Evolutionary conservation across 2,797 vertebrate genomes (phyloP).

Genomic region (Astyanax mexicanus): DNA sequence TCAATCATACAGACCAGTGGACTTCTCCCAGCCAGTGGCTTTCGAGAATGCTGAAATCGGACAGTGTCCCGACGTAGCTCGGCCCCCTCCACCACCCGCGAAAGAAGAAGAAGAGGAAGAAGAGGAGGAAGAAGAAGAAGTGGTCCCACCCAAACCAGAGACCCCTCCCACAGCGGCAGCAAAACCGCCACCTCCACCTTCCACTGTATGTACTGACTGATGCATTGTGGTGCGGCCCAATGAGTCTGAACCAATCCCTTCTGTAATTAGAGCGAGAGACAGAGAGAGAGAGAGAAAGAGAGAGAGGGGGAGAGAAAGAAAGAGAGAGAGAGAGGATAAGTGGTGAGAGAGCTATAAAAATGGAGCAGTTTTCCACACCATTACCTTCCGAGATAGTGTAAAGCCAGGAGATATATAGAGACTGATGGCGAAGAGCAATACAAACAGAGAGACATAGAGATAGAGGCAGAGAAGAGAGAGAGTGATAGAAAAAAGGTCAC

Average conservation of each 20-base stretch:
- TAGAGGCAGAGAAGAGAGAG: neutral
- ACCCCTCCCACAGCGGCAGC: slow-evolving; percentile 43
- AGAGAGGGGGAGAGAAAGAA: no score
- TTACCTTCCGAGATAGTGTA: slow-evolving; percentile 65
- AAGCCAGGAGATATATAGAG: slow-evolving; percentile 17
- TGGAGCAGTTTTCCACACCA: slow-evolving; percentile 71
- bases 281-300: no score
- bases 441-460: neutral
- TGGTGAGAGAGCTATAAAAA: slow-evolving; percentile 22
- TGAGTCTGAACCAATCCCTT: no score
- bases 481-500: neutral
- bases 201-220: slow-evolving; percentile 51
- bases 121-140: slow-evolving; percentile 40
- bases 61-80: slow-evolving; percentile 81
- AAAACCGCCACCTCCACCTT: slow-evolving; percentile 29
- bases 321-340: neutral
- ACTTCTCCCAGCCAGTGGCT: slow-evolving; percentile 89
- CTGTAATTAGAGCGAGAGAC: neutral
- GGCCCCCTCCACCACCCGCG: slow-evolving; percentile 60
- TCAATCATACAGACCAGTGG: slow-evolving; percentile 85
- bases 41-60: slow-evolving; percentile 98
- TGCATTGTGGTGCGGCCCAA: slow-evolving; percentile 1
- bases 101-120: slow-evolving; percentile 57
- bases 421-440: neutral
- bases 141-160: slow-evolving; percentile 23